Percentiles rank a stretch among this genome's conserved stretches.
Evolutionary conservation across 2,113 vertebrate species (phyloP).

Genomic region (Aldabrachelys gigantea): DNA sequence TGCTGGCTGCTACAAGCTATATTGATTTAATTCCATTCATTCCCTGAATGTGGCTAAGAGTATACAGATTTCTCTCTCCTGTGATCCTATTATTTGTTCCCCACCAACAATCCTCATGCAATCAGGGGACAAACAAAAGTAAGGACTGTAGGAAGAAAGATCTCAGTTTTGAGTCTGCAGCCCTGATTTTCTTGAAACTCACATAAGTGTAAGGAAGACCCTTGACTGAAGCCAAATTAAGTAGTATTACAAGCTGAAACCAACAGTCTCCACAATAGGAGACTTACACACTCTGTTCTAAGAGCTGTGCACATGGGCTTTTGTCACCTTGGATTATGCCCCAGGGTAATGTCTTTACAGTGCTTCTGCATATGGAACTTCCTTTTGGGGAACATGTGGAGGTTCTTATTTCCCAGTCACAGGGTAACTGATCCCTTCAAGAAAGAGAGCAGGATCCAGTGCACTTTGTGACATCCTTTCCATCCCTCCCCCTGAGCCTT

Average conservation of each 20-base stretch:
- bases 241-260: neutral
- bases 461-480: neutral
- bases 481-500: neutral
- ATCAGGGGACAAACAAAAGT: neutral
- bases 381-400: neutral
- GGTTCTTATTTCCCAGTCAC: neutral
- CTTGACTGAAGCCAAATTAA: neutral
- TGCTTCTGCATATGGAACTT: neutral
- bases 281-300: neutral
- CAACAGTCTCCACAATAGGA: neutral
- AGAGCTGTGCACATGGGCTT: neutral
- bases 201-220: neutral
- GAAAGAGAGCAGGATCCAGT: neutral
- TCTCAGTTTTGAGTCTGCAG: neutral
- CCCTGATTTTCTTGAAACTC: neutral
- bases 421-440: neutral
- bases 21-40: neutral
- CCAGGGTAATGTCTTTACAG: neutral
- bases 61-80: neutral
- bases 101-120: neutral
- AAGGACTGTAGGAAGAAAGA: neutral
- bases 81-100: neutral
- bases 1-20: neutral
- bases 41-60: fast-evolving
- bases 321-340: neutral